Base-by-base conservation (phyloP, 2,797 vertebrate species). In the Xiphorhynchus erythropygius region DNA sequence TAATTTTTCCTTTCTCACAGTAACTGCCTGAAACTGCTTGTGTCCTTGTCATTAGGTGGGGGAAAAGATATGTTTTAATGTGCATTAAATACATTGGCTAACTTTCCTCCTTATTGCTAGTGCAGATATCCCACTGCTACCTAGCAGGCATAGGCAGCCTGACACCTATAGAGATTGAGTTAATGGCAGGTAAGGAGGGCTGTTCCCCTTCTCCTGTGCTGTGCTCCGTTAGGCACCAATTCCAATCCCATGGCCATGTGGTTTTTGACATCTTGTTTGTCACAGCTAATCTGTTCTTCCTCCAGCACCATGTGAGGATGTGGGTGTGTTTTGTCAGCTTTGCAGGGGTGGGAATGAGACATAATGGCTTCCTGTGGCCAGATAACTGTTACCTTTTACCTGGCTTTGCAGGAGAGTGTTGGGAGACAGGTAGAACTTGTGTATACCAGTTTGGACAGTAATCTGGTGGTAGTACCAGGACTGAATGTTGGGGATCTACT, bases 201-300 rank as follows among this genome's bases (percentile, higher is more conserved):
- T 86, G 7, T 92, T 80, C 23, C 13, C 35, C 46, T 79, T 71
- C 9, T 68, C 17, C 18, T 2, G 6, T 42, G 17, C 27, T 42
- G 14, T 53, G 24, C 16, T 42, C 52, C 28, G 0, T 84, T 69
- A 53, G 42, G 30, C 39, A n/a, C 8, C 0, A 1, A 28, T 77
- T 87, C 14, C 13, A 3, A 35, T 37, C 42, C 28, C 7, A 8
- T 47, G 1, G 2, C 47, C 32, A 2, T 4, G 1, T 70, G 41
- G 22, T 41, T 60, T 81, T 69, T 76, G 47, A 62, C 24, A n/a
- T 22, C 10, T 35, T 1, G 0, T 50, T 89, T 69, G 11, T 49
- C 2, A 1, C 47, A 87, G 35, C n/a, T 88, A 8, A 73, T 80
- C 8, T 15, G 5, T 33, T 53, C 27, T 52, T 90, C 10, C 33